phyloP scores from a whole-genome alignment of 2,113 vertebrate species.

The mouse (Mus musculus) region DNA sequence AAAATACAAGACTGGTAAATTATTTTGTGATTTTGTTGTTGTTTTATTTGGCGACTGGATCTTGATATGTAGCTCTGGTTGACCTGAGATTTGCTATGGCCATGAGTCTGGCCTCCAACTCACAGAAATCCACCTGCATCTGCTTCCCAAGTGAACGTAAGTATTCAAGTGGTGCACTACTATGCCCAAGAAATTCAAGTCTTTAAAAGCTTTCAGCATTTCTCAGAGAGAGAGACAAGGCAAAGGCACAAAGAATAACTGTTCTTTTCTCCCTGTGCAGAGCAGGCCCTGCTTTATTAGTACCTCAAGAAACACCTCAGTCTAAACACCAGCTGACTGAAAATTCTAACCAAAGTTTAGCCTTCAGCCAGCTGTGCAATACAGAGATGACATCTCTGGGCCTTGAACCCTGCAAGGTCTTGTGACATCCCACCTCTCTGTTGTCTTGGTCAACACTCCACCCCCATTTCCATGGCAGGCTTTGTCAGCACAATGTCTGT shows the following conservation, averaged over 20 bases:
- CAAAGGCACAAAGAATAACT: neutral
- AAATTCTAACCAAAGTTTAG: neutral
- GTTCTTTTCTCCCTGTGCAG: neutral
- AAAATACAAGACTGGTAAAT: neutral
- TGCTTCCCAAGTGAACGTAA: neutral
- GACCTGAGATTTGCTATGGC: neutral
- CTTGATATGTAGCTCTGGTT: neutral
- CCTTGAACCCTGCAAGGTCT: neutral
- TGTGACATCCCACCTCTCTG: neutral
- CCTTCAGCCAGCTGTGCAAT: neutral
- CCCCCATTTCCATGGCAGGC: neutral
- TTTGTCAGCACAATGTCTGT: neutral
- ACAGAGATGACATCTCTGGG: neutral
- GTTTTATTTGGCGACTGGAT: neutral
- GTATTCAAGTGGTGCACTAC: neutral
- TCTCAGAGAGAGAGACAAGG: neutral
- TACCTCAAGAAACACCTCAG: neutral
- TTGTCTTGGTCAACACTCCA: neutral
- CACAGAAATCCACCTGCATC: neutral
- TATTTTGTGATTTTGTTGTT: neutral
- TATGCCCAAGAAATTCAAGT: neutral
- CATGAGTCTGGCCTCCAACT: neutral
- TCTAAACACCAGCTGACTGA: neutral
- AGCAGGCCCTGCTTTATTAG: neutral
- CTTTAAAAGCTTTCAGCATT: neutral